Conservation (phyloP, 2,888 invertebrate genomes). For the Anoplius nigerrimus region DNA sequence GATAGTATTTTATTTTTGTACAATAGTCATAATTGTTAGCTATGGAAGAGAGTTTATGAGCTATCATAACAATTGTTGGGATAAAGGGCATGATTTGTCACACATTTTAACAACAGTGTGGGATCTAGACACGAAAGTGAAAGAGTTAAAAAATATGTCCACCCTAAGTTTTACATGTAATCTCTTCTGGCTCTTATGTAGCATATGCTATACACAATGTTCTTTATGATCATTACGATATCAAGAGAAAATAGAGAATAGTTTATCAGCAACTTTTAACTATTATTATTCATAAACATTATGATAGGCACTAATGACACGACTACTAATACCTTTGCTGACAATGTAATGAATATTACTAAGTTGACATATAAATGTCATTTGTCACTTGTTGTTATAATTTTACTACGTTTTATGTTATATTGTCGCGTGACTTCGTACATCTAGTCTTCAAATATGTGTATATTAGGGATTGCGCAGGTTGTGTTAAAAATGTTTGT, state of each 20-base stretch:
- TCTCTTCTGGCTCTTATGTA: constrained; percentile 1
- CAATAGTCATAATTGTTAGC: constrained; percentile 42
- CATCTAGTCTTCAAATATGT: constrained; percentile 43
- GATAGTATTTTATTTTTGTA: constrained; percentile 55
- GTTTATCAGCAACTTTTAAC: constrained; percentile 12
- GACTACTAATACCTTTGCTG: background rate
- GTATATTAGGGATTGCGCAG: constrained; percentile 30
- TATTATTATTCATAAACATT: background rate
- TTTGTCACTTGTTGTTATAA: background rate
- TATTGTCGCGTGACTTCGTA: constrained; percentile 49
- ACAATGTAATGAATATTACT: no score
- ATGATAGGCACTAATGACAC: constrained; percentile 8
- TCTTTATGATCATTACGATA: background rate
- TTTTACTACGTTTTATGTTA: constrained; percentile 26
- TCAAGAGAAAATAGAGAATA: no score
- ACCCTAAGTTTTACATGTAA: constrained; percentile 14
- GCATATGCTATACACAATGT: constrained; percentile 19
- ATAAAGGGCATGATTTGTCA: constrained; percentile 37
- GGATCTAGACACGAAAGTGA: no score
- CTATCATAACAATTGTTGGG: constrained; percentile 35
- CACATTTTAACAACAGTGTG: constrained; percentile 46
- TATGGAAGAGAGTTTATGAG: constrained; percentile 38
- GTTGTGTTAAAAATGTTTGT: constrained; percentile 31
- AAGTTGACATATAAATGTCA: no score
- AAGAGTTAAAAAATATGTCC: constrained; percentile 14